These are phyloP conservation scores for Mixornis gularis DNA, from an alignment of 2,113 vertebrate species.

Conservation along the genomic window DNA sequence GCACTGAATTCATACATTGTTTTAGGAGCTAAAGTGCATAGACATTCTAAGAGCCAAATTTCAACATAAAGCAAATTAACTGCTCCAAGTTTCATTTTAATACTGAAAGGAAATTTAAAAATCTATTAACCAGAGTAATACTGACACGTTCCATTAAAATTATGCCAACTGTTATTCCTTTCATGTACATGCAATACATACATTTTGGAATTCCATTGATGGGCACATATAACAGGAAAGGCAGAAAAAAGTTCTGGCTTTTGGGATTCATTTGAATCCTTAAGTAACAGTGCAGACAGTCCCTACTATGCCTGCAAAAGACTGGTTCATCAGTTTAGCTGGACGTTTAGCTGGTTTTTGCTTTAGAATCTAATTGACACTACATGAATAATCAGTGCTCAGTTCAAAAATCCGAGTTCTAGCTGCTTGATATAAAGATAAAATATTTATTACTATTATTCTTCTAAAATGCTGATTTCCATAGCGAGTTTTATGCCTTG, in stretches of 20 bases:
- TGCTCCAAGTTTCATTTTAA: not conserved
- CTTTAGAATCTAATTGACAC: not conserved
- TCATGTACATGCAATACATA: not conserved
- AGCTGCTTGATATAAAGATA: not conserved
- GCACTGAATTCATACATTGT: rapidly evolving
- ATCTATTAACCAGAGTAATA: not conserved
- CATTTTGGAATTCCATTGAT: not conserved
- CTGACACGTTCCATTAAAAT: not conserved
- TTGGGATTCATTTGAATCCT: not conserved
- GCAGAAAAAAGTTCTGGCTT: not conserved
- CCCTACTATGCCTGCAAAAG: not conserved
- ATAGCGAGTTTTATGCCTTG: not conserved
- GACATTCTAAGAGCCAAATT: not conserved
- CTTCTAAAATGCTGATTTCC: not conserved
- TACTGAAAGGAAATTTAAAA: not conserved
- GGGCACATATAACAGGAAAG: not conserved
- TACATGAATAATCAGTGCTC: not conserved
- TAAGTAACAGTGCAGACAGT: not conserved
- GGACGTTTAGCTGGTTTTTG: not conserved
- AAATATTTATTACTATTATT: not conserved
- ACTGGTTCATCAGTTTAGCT: not conserved
- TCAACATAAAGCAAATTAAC: not conserved
- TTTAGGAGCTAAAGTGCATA: not conserved
- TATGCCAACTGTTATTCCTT: not conserved
- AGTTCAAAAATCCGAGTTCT: not conserved